phyloP scores from a whole-genome alignment of 53 echinoderm and acorn worm genomes.

The Antedon mediterranea region DNA sequence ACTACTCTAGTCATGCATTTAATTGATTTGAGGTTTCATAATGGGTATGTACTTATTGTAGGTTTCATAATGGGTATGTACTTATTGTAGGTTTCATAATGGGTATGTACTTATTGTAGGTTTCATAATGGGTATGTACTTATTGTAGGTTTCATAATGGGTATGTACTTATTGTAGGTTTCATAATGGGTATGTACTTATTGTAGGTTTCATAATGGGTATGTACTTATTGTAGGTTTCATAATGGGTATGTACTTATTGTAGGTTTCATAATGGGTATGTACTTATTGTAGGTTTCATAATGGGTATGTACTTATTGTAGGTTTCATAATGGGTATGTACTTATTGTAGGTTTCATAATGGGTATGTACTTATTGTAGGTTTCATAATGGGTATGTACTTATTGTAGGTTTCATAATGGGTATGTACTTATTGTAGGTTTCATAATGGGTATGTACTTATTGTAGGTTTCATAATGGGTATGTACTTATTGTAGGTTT shows the following conservation, averaged over 20 bases:
- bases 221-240: neutral
- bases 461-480: neutral
- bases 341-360: neutral
- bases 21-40: neutral
- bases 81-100: neutral
- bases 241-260: neutral
- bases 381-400: neutral
- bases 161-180: neutral
- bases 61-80: no score
- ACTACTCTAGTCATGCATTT: neutral
- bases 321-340: neutral
- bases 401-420: neutral
- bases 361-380: neutral
- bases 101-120: neutral
- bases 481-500: neutral
- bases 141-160: neutral
- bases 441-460: neutral
- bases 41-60: neutral
- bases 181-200: neutral
- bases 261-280: neutral
- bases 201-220: neutral
- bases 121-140: neutral
- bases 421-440: neutral
- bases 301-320: neutral
- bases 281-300: neutral